phyloP scores from a whole-genome alignment of 2,113 vertebrate genomes.

The Chrysochloris asiatica region DNA sequence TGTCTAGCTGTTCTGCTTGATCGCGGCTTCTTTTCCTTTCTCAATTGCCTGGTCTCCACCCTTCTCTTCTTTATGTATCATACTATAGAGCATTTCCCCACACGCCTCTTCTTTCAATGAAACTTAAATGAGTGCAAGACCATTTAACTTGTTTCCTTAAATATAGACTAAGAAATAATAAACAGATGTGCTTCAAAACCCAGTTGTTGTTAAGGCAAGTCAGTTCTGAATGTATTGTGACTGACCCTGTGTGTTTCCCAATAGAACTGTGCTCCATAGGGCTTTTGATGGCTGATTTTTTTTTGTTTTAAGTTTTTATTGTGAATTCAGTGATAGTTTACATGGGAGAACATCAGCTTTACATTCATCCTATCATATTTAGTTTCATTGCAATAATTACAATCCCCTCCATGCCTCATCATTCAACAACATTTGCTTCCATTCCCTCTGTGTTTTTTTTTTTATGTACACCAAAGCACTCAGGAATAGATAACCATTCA shows the following conservation, averaged over 20 bases:
- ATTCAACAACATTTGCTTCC: no score
- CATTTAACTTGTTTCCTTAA: background rate
- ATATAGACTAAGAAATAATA: background rate
- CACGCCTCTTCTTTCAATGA: background rate
- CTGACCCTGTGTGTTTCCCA: background rate
- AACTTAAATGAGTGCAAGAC: background rate
- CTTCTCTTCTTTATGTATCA: slow-evolving; percentile 5
- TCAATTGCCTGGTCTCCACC: background rate
- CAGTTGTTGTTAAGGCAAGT: no score
- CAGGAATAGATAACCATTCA: no score
- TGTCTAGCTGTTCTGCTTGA: background rate
- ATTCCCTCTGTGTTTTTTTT: no score
- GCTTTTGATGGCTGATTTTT: background rate
- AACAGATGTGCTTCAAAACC: no score
- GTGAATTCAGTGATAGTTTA: no score
- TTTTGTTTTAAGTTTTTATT: no score
- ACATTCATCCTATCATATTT: no score
- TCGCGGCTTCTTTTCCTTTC: background rate
- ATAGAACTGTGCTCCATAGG: background rate
- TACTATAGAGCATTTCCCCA: background rate
- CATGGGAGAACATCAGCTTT: no score
- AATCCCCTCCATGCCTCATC: no score
- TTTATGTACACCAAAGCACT: no score
- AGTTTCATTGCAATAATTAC: no score
- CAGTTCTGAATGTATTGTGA: background rate